These are phyloP conservation scores for Atherinomorus stipes DNA, from an alignment of 2,113 vertebrate genomes.

Conservation along the genomic window DNA sequence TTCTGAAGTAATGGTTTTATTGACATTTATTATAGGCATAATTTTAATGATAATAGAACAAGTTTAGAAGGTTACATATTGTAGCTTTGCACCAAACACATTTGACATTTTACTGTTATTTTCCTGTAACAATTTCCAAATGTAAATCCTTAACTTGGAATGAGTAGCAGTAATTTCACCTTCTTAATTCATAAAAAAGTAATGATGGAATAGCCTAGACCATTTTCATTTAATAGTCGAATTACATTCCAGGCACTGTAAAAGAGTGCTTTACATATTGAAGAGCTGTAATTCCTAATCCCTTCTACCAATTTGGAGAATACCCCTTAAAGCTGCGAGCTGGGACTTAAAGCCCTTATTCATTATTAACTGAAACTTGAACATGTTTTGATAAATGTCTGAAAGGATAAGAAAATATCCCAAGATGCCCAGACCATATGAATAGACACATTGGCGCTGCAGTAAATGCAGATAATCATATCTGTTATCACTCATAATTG, in stretches of 20 bases:
- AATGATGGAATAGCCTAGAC: background rate
- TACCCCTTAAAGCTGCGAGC: background rate
- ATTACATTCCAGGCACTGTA: background rate
- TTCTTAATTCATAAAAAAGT: background rate
- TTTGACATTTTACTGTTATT: no score
- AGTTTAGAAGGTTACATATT: no score
- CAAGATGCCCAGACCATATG: background rate
- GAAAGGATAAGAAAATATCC: background rate
- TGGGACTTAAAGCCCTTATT: background rate
- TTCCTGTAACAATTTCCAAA: conserved; percentile 1
- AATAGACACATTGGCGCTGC: background rate
- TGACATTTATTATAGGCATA: no score
- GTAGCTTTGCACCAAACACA: no score
- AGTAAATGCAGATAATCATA: background rate
- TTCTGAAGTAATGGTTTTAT: no score
- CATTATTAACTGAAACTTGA: background rate
- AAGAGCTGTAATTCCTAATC: background rate
- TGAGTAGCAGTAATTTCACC: background rate
- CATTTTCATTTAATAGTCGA: background rate
- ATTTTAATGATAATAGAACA: no score
- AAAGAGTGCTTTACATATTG: background rate
- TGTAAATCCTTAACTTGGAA: background rate
- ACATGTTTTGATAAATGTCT: background rate
- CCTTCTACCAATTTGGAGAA: background rate
- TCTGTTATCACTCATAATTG: background rate